Percentiles rank a stretch among this genome's conserved stretches.
phyloP scores from a whole-genome alignment of 2,113 vertebrate genomes.

The Cichladusa arquata region DNA sequence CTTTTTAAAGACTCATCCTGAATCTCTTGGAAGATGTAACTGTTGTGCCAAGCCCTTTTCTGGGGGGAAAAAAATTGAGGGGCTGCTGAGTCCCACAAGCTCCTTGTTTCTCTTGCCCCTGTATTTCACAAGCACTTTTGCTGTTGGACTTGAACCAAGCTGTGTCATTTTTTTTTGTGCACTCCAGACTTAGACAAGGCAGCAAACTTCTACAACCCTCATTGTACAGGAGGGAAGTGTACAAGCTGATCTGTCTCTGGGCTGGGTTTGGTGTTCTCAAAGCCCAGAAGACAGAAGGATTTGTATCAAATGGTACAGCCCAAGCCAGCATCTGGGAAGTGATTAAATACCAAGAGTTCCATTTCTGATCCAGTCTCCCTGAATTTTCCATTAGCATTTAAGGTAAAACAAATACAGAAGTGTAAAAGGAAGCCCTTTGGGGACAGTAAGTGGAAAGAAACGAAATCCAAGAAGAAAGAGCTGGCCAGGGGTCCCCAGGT shows the following conservation, averaged over 20 bases:
- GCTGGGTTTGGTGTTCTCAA: neutral
- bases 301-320: neutral
- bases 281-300: neutral
- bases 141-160: neutral
- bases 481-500: neutral
- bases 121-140: neutral
- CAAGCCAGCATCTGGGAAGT: neutral
- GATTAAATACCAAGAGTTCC: neutral
- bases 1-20: neutral
- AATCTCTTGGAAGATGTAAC: neutral
- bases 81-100: rapidly evolving
- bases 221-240: rapidly evolving
- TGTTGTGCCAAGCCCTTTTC: neutral
- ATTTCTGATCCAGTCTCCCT: neutral
- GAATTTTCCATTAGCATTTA: neutral
- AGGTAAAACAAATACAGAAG: neutral
- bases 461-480: neutral
- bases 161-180: neutral
- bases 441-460: neutral
- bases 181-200: neutral
- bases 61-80: neutral
- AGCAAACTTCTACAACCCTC: neutral
- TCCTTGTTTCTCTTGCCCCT: neutral
- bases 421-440: neutral
- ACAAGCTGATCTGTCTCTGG: neutral